Conservation (phyloP, 1,140 invertebrate genomes). For the Anastatus disparis region DNA sequence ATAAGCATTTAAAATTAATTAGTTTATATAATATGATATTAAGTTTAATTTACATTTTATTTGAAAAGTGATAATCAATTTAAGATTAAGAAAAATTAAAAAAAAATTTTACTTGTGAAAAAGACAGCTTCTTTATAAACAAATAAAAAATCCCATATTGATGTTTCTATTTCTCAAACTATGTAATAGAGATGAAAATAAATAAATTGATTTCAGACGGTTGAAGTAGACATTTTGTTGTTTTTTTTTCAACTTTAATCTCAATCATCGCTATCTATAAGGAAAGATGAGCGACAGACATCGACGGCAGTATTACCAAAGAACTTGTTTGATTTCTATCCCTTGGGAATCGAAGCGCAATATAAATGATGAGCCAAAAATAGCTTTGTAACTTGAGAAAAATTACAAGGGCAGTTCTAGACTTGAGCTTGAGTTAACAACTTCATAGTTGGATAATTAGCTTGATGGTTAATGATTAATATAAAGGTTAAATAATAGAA, state of each 20-base stretch:
- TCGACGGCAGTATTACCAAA: background rate
- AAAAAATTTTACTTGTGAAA: background rate
- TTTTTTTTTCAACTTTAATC: background rate
- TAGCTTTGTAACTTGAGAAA: background rate
- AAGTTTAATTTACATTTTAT: background rate
- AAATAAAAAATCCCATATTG: background rate
- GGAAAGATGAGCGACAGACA: conserved; percentile 20
- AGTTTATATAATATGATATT: too few species aligned
- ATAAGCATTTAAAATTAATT: too few species aligned
- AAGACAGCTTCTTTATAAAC: background rate
- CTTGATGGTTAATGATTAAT: background rate
- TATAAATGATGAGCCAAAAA: conserved; percentile 25
- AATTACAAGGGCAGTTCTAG: background rate
- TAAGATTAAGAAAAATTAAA: too few species aligned
- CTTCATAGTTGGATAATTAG: background rate
- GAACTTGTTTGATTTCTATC: background rate
- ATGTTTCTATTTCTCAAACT: conserved; percentile 20
- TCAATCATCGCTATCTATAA: background rate
- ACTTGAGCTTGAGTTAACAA: background rate
- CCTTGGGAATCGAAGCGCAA: conserved; percentile 1
- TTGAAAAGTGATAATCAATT: background rate
- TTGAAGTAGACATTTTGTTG: background rate
- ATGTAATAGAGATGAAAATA: too few species aligned
- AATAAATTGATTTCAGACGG: conserved; percentile 9
- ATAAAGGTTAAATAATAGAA: background rate